These are phyloP conservation scores for Anoplopoma fimbria DNA, from an alignment of 2,113 vertebrate species.

Conservation along the genomic window DNA sequence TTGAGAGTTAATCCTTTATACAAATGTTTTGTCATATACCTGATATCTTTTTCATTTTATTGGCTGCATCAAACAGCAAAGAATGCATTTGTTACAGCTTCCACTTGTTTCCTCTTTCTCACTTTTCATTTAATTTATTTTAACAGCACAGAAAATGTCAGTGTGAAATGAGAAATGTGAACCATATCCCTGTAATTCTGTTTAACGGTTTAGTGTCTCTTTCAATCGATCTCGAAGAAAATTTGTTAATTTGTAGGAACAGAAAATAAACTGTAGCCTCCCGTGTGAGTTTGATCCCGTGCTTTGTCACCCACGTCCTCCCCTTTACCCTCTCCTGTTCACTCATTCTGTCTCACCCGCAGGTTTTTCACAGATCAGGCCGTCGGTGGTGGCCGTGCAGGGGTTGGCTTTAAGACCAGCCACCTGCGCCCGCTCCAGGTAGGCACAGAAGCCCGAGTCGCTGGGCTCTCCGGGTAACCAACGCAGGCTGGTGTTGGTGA, in stretches of 20 bases:
- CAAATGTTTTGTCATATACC: too few species aligned
- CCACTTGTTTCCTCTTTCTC: too few species aligned
- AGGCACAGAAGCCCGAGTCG: conserved; percentile 94
- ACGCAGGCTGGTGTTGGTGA: conserved; percentile 89
- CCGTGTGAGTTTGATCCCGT: neutral
- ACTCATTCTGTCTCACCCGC: conserved; percentile 76
- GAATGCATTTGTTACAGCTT: too few species aligned
- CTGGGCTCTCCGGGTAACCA: conserved; percentile 91
- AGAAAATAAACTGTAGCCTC: neutral
- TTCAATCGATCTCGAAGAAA: too few species aligned
- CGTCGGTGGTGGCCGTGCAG: conserved; percentile 91
- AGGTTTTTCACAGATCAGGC: conserved; percentile 92
- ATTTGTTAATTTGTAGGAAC: too few species aligned
- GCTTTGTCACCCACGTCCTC: neutral
- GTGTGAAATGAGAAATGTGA: too few species aligned
- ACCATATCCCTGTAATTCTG: too few species aligned
- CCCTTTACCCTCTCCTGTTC: rapidly evolving
- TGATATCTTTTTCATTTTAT: too few species aligned
- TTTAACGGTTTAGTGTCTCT: too few species aligned
- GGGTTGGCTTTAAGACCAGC: conserved; percentile 90
- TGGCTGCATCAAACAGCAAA: too few species aligned
- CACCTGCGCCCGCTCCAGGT: conserved; percentile 82
- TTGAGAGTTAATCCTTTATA: neutral
- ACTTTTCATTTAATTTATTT: too few species aligned
- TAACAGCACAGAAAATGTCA: too few species aligned